A percentile compares a stretch with the other conserved stretches of the same genome.
Conservation (phyloP, 2,888 invertebrate species). For the Oeneis ivallda region DNA sequence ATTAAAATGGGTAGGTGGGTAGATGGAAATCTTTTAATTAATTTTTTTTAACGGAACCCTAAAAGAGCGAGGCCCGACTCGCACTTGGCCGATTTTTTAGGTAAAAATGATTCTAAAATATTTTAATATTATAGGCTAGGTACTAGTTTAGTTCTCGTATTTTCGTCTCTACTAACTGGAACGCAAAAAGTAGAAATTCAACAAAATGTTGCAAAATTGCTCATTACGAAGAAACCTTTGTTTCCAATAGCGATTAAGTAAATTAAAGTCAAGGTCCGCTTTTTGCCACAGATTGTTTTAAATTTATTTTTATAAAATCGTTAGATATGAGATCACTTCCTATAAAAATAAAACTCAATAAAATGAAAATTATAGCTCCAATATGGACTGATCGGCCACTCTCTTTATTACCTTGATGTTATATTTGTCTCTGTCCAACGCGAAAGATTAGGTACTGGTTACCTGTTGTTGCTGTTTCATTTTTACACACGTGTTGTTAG, state of each 20-base stretch:
- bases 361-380: conserved; percentile 61
- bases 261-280: conserved; percentile 23
- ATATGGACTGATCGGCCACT: conserved; percentile 57
- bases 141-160: background rate
- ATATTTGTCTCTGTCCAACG: conserved; percentile 55
- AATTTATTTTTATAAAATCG: conserved; percentile 43
- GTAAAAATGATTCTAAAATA: too few species aligned
- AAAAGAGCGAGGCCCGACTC: too few species aligned
- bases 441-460: conserved; percentile 38
- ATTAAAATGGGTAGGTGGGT: too few species aligned
- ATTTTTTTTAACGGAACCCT: too few species aligned
- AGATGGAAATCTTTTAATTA: too few species aligned
- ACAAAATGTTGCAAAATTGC: conserved; percentile 21
- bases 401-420: conserved; percentile 66
- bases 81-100: too few species aligned
- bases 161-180: background rate
- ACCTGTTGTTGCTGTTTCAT: conserved; percentile 56
- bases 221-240: conserved; percentile 19
- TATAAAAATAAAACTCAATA: conserved; percentile 57
- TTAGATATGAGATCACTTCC: conserved; percentile 67
- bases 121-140: background rate
- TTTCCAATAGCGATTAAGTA: conserved; percentile 19
- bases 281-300: conserved; percentile 27
- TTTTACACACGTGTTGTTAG: conserved; percentile 66
- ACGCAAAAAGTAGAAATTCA: conserved; percentile 24